Conservation (phyloP, 2,797 vertebrate genomes). For the Rhabdomys pumilio region DNA sequence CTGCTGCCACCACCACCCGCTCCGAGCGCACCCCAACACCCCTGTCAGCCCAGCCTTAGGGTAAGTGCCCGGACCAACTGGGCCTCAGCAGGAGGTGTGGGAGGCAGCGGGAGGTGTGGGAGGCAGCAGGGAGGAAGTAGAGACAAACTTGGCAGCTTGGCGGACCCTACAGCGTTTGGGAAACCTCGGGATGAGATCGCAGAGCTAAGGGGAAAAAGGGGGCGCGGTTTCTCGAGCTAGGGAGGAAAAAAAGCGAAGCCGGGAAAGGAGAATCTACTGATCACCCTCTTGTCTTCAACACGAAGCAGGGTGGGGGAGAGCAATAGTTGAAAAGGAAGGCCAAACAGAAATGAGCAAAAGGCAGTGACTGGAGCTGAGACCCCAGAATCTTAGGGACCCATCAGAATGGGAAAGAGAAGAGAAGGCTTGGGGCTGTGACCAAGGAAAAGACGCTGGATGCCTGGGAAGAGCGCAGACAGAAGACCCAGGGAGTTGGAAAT, state of each 20-base stretch:
- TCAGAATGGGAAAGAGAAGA: background rate
- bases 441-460: background rate
- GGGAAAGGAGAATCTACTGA: background rate
- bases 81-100: constrained; percentile 11
- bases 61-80: constrained; percentile 74
- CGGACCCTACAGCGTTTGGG: background rate
- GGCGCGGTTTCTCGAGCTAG: constrained; percentile 58
- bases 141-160: constrained; percentile 72
- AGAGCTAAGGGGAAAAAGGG: constrained; percentile 59
- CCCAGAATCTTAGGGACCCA: background rate
- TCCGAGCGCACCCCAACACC: constrained; percentile 48
- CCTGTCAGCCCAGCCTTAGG: constrained; percentile 62
- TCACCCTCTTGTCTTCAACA: background rate
- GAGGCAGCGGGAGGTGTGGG: background rate
- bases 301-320: background rate
- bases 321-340: background rate
- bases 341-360: background rate
- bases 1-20: background rate
- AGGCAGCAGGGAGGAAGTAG: constrained; percentile 10
- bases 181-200: background rate
- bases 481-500: constrained; percentile 26
- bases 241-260: background rate
- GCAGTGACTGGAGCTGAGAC: background rate
- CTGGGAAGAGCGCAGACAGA: background rate
- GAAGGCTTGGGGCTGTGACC: background rate